Evolutionary conservation across 2,797 vertebrate genomes (phyloP), one percentile per base, ranked within the genome.

Genomic region (Hyperoplus immaculatus): DNA sequence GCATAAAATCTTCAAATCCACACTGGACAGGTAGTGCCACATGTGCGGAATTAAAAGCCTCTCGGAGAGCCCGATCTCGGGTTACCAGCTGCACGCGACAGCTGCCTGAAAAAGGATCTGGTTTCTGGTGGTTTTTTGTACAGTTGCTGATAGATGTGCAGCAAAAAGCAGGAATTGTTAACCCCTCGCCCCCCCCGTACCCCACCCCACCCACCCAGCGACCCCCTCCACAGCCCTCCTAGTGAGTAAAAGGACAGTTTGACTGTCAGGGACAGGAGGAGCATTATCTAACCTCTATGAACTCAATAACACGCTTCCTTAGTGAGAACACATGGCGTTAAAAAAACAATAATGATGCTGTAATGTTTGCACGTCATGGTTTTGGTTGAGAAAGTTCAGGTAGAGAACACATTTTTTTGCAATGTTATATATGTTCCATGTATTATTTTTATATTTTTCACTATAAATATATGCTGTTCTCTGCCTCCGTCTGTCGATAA

Each of bases 41-140:
- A 95, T 96, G 94, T 94, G 93, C 72, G 90, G 92, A 92, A 90
- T 94, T 94, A 93, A 89, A 92, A 88, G 85, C 82, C 82, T 88
- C 86, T 86, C 21, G 74, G 69, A 84, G 87, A 80, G 78, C 65
- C 51, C 10, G 0, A 78, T 83, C 83, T 94, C 77, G 53, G 80
- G 89, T 95, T 94, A 94, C 95, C 93, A 94, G 93, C 94, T 94
- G 94, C 94, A 94, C 92, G 92, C 92, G 94, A 94, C 95, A 96
- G 95, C 94, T 95, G 95, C 93, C 86, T 78, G 87, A 88, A 82
- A 89, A 90, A 72, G 76, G 91, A 92, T 95, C 93, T 80, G 79
- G 86, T 95, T 94, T 93, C 93, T 90, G 72, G 83, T 89, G 89
- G 75, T 93, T 94, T 94, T 29, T 92, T 88, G 72, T 92, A 89